phyloP scores from a whole-genome alignment of 1,140 invertebrate genomes.

The Scaptomyza graminum region DNA sequence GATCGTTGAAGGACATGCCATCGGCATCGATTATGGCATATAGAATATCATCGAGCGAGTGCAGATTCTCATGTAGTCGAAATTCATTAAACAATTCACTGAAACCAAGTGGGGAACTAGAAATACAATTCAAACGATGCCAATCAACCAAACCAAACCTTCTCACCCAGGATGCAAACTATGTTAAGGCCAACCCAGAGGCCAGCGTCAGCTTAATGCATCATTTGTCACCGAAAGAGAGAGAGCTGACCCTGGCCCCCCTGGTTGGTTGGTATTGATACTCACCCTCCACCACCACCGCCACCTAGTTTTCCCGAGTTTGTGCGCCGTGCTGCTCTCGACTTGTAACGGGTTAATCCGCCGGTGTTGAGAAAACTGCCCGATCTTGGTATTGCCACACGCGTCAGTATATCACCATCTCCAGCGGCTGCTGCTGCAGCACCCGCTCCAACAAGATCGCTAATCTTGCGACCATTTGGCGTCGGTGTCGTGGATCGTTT shows the following conservation, averaged over 20 bases:
- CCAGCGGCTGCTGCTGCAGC: conserved; percentile 77
- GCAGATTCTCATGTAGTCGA: conserved; percentile 92
- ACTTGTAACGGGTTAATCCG: conserved; percentile 88
- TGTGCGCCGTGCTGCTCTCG: conserved; percentile 78
- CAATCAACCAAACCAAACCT: conserved; percentile 78
- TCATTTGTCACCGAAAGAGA: not conserved
- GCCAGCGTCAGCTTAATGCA: conserved; percentile 18
- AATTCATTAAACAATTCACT: conserved; percentile 93
- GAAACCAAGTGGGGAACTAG: conserved; percentile 91
- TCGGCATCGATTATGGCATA: conserved; percentile 94
- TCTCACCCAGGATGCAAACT: conserved; percentile 62
- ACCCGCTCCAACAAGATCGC: conserved; percentile 46
- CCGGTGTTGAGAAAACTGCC: conserved; percentile 92
- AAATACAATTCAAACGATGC: conserved; percentile 81
- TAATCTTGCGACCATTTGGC: conserved; percentile 72
- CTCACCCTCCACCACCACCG: conserved; percentile 74
- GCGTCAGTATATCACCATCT: conserved; percentile 90
- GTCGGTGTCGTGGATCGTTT: conserved; percentile 40
- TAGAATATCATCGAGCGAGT: conserved; percentile 94
- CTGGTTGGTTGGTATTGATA: conserved; percentile 45
- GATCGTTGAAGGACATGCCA: conserved; percentile 96
- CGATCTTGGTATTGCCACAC: conserved; percentile 92
- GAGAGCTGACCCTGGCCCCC: conserved; percentile 19
- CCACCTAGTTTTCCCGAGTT: conserved; percentile 69
- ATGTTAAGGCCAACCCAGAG: conserved; percentile 48